Percentiles rank a stretch among this genome's conserved stretches.
Evolutionary conservation across 1,140 invertebrate species (phyloP).

Genomic region (Chymomyza costata): DNA sequence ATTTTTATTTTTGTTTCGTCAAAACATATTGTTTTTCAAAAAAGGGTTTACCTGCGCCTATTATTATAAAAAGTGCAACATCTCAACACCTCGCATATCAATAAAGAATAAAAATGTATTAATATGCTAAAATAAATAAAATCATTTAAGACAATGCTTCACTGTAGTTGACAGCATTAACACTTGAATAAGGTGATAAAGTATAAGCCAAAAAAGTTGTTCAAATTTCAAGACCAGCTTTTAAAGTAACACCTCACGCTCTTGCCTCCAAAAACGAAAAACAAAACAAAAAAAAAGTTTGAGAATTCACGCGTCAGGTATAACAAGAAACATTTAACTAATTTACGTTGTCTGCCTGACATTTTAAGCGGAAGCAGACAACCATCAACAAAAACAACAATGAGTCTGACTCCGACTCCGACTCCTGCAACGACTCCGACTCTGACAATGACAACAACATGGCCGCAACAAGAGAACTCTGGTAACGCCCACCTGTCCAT

Average conservation of each 20-base stretch:
- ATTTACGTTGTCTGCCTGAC: conserved; percentile 65
- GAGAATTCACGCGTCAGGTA: conserved; percentile 48
- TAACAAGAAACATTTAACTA: conserved; percentile 43
- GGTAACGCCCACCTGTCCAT: conserved; percentile 37
- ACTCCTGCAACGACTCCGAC: conserved; percentile 6
- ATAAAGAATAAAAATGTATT: no score
- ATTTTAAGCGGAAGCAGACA: conserved; percentile 39
- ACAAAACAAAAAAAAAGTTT: conserved; percentile 73
- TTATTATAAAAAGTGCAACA: no score
- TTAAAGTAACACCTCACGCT: background rate
- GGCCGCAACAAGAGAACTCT: conserved; percentile 49
- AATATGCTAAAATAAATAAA: no score
- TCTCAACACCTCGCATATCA: no score
- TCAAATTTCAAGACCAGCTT: no score
- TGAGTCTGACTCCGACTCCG: conserved; percentile 1
- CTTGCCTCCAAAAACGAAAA: conserved; percentile 41
- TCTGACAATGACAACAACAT: conserved; percentile 15
- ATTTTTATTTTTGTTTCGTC: no score
- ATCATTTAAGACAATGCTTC: no score
- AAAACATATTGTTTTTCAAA: no score
- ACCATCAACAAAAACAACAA: conserved; percentile 15
- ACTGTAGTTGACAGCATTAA: no score
- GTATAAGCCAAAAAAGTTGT: no score
- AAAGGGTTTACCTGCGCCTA: no score
- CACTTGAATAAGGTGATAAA: no score